Evolutionary conservation across 1,140 invertebrate genomes (phyloP), one percentile per base, ranked within the genome.

Genomic region (Nebria ingens): DNA sequence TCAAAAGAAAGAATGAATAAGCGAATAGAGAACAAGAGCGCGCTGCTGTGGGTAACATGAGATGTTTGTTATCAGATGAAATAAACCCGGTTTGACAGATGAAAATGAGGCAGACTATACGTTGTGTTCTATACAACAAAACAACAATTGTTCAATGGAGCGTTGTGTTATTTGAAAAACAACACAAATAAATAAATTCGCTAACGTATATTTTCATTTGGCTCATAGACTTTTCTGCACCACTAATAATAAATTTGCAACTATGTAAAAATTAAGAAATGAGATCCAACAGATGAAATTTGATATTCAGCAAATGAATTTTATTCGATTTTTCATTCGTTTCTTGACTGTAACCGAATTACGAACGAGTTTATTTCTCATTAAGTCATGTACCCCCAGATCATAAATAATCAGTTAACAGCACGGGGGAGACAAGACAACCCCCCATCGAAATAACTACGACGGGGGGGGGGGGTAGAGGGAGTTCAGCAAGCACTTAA

Each of bases 391-490:
- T 17, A 9, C 6, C 40, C 40, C 40, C 40, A 12, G 6, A 45
- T 17, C 17, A 45, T 45, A 45, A 45, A 45, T 45, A 45, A 45
- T 45, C 40, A 45, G 40, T 17, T 17, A 45, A 45, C 40, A 45
- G 25, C 40, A 45, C 40, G 17, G 9, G 25, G 17, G 9, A 45
- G 9, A 45, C 40, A 45, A 17, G 17, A 45, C 40, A 12, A 9
- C 9, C 40, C 40, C 40, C 40, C 15, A 17, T 17, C 17, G 6
- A 4, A n/a, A n/a, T n/a, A n/a, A n/a, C n/a, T 45, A 9, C 40
- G 6, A 45, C 40, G 17, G 15, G 17, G 40, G 40, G 40, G 3
- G 40, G 15, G 25, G 13, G 25, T 4, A 4, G 13, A 29, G 25
- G 25, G 25, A 29, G 25, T 6, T 29, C 40, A 45, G 9, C 6